A percentile compares a stretch with the other conserved stretches of the same genome.
Conservation (phyloP, 2,797 vertebrate species). For the Delichon dasypus region DNA sequence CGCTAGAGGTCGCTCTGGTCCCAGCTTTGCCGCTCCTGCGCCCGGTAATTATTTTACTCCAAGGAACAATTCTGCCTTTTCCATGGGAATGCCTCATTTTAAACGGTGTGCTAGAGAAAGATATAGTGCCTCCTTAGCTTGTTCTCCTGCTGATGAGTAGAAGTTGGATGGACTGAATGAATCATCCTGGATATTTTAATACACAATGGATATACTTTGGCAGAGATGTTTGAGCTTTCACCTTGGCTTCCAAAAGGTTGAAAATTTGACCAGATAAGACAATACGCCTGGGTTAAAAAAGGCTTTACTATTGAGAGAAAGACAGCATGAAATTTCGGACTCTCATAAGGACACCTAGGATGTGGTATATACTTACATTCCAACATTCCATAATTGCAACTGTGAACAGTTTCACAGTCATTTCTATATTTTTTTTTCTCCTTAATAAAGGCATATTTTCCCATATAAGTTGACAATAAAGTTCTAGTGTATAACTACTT, state of each 20-base stretch:
- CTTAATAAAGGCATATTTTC: not conserved
- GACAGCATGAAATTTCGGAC: slow-evolving; percentile 29
- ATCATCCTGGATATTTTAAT: slow-evolving; percentile 78
- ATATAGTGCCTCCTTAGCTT: slow-evolving; percentile 76
- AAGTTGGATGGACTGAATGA: slow-evolving; percentile 79
- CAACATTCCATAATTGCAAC: slow-evolving; percentile 51
- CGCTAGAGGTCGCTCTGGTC: slow-evolving; percentile 98
- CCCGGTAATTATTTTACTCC: slow-evolving; percentile 75
- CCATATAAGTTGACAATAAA: not conserved
- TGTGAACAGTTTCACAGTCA: slow-evolving; percentile 17
- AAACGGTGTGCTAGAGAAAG: slow-evolving; percentile 75
- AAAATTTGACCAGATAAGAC: slow-evolving; percentile 71
- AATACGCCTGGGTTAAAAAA: slow-evolving; percentile 51
- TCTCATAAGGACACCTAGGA: slow-evolving; percentile 38
- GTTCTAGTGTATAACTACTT: not conserved
- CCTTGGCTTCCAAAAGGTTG: slow-evolving; percentile 72
- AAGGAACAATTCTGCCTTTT: slow-evolving; percentile 79
- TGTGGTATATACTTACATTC: slow-evolving; percentile 49
- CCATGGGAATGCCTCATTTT: slow-evolving; percentile 74
- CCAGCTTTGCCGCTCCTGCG: slow-evolving; percentile 79
- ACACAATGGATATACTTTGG: slow-evolving; percentile 69
- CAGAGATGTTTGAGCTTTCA: slow-evolving; percentile 77
- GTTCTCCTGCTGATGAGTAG: slow-evolving; percentile 78
- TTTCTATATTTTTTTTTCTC: slow-evolving; percentile 4
- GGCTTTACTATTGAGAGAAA: slow-evolving; percentile 20